These are phyloP conservation scores for Ips typographus DNA, from an alignment of 1,140 invertebrate genomes.

Conservation along the genomic window DNA sequence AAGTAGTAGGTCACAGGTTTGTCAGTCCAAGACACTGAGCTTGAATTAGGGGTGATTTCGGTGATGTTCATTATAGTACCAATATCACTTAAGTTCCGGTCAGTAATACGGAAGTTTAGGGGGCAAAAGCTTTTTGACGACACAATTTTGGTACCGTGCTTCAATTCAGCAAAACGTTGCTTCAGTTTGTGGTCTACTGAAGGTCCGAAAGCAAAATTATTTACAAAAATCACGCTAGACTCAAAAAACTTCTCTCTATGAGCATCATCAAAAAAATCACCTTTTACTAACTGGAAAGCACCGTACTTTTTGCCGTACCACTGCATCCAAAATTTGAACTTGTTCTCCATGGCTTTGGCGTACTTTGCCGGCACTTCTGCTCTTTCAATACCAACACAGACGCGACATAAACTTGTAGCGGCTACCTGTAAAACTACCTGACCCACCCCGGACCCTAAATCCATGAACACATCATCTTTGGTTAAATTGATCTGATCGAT, in stretches of 20 bases:
- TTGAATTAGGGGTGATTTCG: conserved; percentile 27
- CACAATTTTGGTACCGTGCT: conserved; percentile 33
- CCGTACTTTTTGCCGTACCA: conserved; percentile 32
- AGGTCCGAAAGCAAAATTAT: conserved; percentile 33
- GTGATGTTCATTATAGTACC: conserved; percentile 33
- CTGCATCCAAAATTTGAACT: conserved; percentile 35
- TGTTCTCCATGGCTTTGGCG: conserved; percentile 24
- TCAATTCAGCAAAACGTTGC: conserved; percentile 30
- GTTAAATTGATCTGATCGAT: conserved; percentile 27
- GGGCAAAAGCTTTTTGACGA: conserved; percentile 34
- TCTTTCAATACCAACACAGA: conserved; percentile 28
- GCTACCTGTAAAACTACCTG: conserved; percentile 31
- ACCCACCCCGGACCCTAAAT: conserved; percentile 32
- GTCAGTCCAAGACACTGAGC: conserved; percentile 33
- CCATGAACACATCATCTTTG: conserved; percentile 36
- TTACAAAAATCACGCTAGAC: conserved; percentile 29
- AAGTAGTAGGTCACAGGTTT: conserved; percentile 33
- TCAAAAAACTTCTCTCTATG: conserved; percentile 26
- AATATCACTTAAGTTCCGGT: conserved; percentile 30
- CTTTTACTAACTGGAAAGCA: conserved; percentile 20
- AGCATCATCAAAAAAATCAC: conserved; percentile 31
- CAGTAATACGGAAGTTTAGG: conserved; percentile 30
- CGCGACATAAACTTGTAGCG: conserved; percentile 16
- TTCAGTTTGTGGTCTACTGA: conserved; percentile 30
- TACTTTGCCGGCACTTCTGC: conserved; percentile 29